Evolutionary conservation across 2,888 invertebrate species (phyloP).

Genomic region (Lutraria lutraria): DNA sequence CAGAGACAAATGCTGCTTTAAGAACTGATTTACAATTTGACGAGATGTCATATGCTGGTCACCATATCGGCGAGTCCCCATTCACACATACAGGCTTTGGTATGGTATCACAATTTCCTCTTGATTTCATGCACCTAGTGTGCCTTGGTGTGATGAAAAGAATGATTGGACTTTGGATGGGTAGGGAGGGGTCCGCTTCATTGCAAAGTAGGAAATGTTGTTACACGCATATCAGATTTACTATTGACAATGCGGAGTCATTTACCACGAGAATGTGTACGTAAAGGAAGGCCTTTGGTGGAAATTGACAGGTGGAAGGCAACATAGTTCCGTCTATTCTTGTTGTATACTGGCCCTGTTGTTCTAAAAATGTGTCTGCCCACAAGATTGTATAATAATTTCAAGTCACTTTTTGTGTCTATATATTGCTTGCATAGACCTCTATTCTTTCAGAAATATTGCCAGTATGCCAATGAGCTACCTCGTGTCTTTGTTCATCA

Average conservation of each 20-base stretch:
- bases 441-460: constrained; percentile 66
- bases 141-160: constrained; percentile 37
- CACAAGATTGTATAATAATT: constrained; percentile 49
- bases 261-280: constrained; percentile 75
- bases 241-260: constrained; percentile 1
- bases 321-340: constrained; percentile 78
- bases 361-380: constrained; percentile 69
- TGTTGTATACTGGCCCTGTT: constrained; percentile 79
- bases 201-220: too few relatives aligned
- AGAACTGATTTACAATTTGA: constrained; percentile 67
- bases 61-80: constrained; percentile 66
- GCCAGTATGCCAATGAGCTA: constrained; percentile 70
- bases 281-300: constrained; percentile 75
- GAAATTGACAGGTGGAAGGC: constrained; percentile 80
- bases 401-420: constrained; percentile 66
- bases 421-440: constrained; percentile 71
- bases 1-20: constrained; percentile 44
- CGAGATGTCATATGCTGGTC: constrained; percentile 63
- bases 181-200: too few relatives aligned
- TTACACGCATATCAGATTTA: too few relatives aligned
- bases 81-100: constrained; percentile 17
- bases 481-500: constrained; percentile 75
- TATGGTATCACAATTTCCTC: constrained; percentile 36
- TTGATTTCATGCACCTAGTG: constrained; percentile 36
- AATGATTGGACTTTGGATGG: constrained; percentile 38